A percentile compares a stretch with the other conserved stretches of the same genome.
These are phyloP conservation scores for Hyposoter didymator DNA, from an alignment of 2,888 invertebrate genomes.

Conservation along the genomic window DNA sequence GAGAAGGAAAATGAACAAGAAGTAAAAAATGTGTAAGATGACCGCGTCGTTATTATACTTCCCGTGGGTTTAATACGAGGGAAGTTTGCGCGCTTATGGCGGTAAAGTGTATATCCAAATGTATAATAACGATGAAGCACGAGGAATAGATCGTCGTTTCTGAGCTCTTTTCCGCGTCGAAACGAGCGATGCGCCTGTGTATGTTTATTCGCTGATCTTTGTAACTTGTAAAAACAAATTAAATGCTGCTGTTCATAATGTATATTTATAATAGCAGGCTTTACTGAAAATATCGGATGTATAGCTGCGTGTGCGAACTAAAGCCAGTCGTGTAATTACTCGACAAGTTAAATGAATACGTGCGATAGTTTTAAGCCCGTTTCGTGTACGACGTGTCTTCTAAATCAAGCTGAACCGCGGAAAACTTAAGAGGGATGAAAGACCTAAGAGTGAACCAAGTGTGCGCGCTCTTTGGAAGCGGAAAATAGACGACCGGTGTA, in stretches of 20 bases:
- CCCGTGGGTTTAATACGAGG: constrained; percentile 55
- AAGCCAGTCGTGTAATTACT: constrained; percentile 45
- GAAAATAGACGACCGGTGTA: constrained; percentile 28
- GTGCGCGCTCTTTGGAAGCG: constrained; percentile 13
- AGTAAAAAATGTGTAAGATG: constrained; percentile 49
- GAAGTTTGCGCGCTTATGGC: constrained; percentile 59
- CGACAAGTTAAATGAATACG: constrained; percentile 52
- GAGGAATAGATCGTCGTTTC: constrained; percentile 42
- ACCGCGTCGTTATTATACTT: constrained; percentile 60
- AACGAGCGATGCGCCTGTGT: constrained; percentile 28
- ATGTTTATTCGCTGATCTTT: constrained; percentile 60
- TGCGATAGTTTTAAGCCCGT: constrained; percentile 43
- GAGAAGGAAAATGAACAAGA: constrained; percentile 6
- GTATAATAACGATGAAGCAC: constrained; percentile 58
- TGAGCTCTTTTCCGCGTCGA: constrained; percentile 28
- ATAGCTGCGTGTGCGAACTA: constrained; percentile 7
- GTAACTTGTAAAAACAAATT: constrained; percentile 61
- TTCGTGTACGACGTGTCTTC: constrained; percentile 44
- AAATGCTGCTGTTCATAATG: constrained; percentile 47
- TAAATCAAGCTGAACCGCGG: constrained; percentile 47
- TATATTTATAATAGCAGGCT: constrained; percentile 35
- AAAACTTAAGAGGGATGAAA: constrained; percentile 31
- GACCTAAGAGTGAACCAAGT: not conserved
- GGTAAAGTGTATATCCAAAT: constrained; percentile 59
- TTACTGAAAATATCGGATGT: constrained; percentile 7